These are phyloP conservation scores for Drosophila varians DNA, from an alignment of 1,140 invertebrate species.

Conservation along the genomic window DNA sequence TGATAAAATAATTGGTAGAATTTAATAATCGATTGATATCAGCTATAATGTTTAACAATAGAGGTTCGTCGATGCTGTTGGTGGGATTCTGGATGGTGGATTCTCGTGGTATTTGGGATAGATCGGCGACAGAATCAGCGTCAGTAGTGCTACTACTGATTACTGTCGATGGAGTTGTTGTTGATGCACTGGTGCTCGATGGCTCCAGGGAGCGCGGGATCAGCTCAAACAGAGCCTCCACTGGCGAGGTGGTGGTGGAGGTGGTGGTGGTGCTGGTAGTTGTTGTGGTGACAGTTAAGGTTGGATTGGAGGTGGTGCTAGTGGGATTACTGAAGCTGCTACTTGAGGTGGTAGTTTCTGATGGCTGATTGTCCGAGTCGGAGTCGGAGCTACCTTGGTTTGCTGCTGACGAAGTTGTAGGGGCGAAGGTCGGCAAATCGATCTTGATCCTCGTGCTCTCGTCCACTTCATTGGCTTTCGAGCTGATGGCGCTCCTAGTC, in stretches of 20 bases:
- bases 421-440: conserved; percentile 84
- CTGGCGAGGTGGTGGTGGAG: conserved; percentile 11
- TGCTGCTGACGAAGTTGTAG: conserved; percentile 2
- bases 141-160: conserved; percentile 27
- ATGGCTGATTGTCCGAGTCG: conserved; percentile 29
- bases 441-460: conserved; percentile 79
- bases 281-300: conserved; percentile 22
- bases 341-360: conserved; percentile 21
- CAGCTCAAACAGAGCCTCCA: conserved; percentile 19
- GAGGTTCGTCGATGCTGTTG: conserved; percentile 72
- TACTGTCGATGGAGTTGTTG: conserved; percentile 16
- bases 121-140: not conserved
- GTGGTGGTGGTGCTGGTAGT: conserved; percentile 28
- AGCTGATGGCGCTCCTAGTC: conserved; percentile 9
- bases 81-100: conserved; percentile 39
- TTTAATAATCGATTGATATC: conserved; percentile 83
- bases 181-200: conserved; percentile 23
- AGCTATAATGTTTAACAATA: conserved; percentile 73
- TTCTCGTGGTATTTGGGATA: conserved; percentile 15
- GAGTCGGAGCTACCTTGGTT: conserved; percentile 62
- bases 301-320: conserved; percentile 26
- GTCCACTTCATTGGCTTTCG: conserved; percentile 26
- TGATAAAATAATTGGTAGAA: conserved; percentile 83
- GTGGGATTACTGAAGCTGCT: conserved; percentile 36
- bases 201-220: conserved; percentile 56